Percentiles rank a stretch among this genome's conserved stretches.
phyloP scores from a whole-genome alignment of 1,140 invertebrate genomes.

The Drosophila tani region DNA sequence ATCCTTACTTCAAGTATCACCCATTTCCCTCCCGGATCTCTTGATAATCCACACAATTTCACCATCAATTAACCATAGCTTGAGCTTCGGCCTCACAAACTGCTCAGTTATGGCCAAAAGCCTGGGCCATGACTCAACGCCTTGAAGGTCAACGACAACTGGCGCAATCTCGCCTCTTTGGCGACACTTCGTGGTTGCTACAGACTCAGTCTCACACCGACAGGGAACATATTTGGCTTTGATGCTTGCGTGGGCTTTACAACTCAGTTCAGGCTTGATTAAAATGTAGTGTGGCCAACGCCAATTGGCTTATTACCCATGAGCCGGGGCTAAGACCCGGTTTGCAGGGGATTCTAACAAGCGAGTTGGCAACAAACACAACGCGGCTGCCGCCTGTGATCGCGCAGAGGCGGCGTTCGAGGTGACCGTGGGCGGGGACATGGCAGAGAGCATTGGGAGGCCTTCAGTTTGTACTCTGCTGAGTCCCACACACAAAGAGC shows the following conservation, averaged over 20 bases:
- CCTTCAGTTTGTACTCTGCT: conserved; percentile 49
- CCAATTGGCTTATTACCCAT: conserved; percentile 80
- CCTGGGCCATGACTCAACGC: conserved; percentile 59
- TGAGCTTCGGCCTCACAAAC: conserved; percentile 34
- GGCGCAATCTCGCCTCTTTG: conserved; percentile 59
- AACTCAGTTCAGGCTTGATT: conserved; percentile 60
- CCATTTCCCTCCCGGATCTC: conserved; percentile 24
- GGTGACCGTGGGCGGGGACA: conserved; percentile 65
- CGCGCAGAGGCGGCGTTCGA: conserved; percentile 60
- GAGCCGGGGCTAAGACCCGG: conserved; percentile 58
- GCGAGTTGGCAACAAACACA: conserved; percentile 61
- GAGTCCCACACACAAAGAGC: conserved; percentile 34
- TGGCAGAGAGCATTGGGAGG: conserved; percentile 32
- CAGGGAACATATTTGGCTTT: conserved; percentile 73
- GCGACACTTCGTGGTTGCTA: conserved; percentile 61
- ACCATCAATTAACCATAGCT: conserved; percentile 32
- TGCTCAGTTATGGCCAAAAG: conserved; percentile 49
- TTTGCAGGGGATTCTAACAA: conserved; percentile 76
- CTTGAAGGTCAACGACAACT: conserved; percentile 71
- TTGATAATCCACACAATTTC: conserved; percentile 21
- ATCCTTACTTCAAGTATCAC: too few relatives aligned
- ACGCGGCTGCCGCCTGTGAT: conserved; percentile 21
- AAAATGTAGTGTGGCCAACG: conserved; percentile 70
- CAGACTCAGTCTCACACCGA: conserved; percentile 28
- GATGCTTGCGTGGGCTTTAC: conserved; percentile 70